Evolutionary conservation across 2,888 invertebrate species (phyloP), one percentile per base, ranked within the genome.

Genomic region (Ichneumoninae sp.): DNA sequence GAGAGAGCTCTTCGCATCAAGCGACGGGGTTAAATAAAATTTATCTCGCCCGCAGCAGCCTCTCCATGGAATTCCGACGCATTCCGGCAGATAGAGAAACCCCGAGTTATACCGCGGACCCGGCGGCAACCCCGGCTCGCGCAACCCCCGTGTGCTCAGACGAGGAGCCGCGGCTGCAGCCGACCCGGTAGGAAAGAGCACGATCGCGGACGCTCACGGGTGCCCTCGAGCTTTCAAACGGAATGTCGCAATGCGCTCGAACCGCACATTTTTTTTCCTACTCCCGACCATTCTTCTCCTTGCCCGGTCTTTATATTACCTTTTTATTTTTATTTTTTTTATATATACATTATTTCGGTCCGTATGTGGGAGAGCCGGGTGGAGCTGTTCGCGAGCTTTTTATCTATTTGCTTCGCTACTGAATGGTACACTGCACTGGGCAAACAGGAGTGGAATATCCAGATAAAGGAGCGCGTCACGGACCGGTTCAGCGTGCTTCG

Each of bases 31-130:
- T 90, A 89, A 89, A 91, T 91, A 89, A 91, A 91, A 91, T 91
- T 91, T 90, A 90, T 90, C 90, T 91, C 88, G 87, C 82, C 86
- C 85, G 88, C 88, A 87, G 87, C 89, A 91, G 90, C 87, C 88
- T 88, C 66, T 71, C 88, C 88, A 86, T 88, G 88, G 89, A 90
- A 90, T 90, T 91, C 89, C 88, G 88, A 84, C 86, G 87, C 90
- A 87, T 90, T 90, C 89, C 88, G 84, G 76, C 77, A 87, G 82
- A 78, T 85, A 86, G 86, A 89, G 84, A 30, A 30, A 5, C 87
- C 86, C 86, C 86, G 84, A 86, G 87, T 83, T 80, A 75, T 80
- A 80, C 68, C 62, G 66, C 74, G 69, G 60, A 60, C 44, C 65
- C 60, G 50, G 66, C 65, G 72, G 13, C 66, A 74, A 50, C 68